phyloP scores from a whole-genome alignment of 2,888 invertebrate genomes.

The Dynastes hyllus region DNA sequence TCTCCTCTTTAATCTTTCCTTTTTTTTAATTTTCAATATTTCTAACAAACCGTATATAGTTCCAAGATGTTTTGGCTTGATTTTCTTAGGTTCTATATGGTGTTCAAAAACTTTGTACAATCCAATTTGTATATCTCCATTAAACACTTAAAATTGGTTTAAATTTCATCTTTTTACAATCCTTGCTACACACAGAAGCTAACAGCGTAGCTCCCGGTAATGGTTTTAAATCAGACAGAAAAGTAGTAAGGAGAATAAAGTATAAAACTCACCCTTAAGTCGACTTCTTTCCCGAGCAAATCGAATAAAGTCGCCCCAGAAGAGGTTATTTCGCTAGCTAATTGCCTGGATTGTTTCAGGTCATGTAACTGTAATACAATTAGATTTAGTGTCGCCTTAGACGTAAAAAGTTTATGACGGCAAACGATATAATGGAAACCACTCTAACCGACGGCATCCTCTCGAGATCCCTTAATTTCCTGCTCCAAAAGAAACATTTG shows the following conservation, averaged over 20 bases:
- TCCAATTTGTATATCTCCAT: not conserved
- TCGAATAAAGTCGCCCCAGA: conserved; percentile 94
- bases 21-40: too few species aligned
- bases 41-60: too few species aligned
- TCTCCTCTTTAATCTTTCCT: too few species aligned
- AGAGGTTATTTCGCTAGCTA: conserved; percentile 93
- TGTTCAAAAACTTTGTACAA: too few species aligned
- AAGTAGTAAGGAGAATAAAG: not conserved
- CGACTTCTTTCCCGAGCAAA: conserved; percentile 90
- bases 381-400: conserved; percentile 20
- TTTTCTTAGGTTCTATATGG: too few species aligned
- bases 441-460: not conserved
- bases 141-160: too few species aligned
- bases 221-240: not conserved
- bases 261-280: conserved; percentile 78
- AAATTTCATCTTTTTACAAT: too few species aligned
- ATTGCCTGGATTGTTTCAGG: conserved; percentile 86
- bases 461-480: too few species aligned
- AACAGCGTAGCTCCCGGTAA: not conserved
- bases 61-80: too few species aligned
- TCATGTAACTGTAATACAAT: conserved; percentile 78
- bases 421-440: conserved; percentile 16
- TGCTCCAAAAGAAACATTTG: too few species aligned
- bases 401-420: conserved; percentile 23
- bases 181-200: not conserved